Percentiles rank a stretch among this genome's conserved stretches.
Conservation (phyloP, 2,113 vertebrate genomes). For the Thalassarche chlororhynchos region DNA sequence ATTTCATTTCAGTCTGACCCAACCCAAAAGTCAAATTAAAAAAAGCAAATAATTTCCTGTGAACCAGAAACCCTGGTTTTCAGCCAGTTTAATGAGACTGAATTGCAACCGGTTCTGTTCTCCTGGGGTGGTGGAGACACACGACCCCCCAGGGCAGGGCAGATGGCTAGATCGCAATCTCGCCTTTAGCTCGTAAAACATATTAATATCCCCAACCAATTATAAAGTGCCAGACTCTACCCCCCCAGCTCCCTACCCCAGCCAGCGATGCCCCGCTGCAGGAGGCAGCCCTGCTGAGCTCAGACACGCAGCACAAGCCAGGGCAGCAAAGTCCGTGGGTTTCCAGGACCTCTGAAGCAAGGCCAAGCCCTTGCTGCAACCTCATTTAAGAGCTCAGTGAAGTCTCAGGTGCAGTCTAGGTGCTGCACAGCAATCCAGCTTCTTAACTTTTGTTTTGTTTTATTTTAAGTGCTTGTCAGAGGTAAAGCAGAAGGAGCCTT, state of each 20-base stretch:
- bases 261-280: accelerated
- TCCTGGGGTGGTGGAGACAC: background rate
- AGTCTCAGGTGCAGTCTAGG: background rate
- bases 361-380: background rate
- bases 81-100: background rate
- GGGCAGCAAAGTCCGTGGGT: background rate
- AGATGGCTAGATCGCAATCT: constrained; percentile 17
- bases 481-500: background rate
- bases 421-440: background rate
- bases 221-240: background rate
- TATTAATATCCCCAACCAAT: constrained; percentile 14
- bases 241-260: background rate
- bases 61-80: background rate
- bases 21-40: background rate
- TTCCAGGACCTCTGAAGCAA: background rate
- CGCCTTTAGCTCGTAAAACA: background rate
- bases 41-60: constrained; percentile 21
- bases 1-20: background rate
- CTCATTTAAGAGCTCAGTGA: background rate
- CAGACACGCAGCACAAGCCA: background rate
- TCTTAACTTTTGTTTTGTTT: background rate
- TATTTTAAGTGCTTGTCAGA: background rate
- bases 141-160: background rate
- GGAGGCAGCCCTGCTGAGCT: background rate
- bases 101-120: background rate